Percentiles rank a stretch among this genome's conserved stretches.
Conservation (phyloP, 1,140 invertebrate genomes). For the Brachionus asplanchnoidis region DNA sequence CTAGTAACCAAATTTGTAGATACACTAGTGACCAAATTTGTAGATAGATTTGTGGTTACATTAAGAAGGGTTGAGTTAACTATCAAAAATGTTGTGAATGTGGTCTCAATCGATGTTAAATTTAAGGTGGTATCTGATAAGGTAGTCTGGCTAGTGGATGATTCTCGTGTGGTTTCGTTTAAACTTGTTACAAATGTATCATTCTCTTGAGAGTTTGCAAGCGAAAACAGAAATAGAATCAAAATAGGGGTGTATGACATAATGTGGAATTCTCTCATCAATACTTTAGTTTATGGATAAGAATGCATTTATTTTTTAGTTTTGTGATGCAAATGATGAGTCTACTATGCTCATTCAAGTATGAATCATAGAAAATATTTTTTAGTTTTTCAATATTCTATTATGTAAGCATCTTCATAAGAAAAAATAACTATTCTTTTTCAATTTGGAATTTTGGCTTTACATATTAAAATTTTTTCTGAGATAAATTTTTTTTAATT, state of each 20-base stretch:
- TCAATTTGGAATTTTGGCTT: neutral
- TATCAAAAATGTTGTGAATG: neutral
- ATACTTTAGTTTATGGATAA: neutral
- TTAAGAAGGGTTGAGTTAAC: neutral
- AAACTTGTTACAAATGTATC: neutral
- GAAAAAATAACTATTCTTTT: neutral
- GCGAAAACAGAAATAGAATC: neutral
- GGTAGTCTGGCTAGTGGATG: neutral
- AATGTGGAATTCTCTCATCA: neutral
- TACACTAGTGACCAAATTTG: neutral
- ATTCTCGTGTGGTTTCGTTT: neutral
- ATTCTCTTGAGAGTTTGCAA: neutral
- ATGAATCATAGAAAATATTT: neutral
- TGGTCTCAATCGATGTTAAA: neutral
- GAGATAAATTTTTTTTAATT: too few relatives aligned
- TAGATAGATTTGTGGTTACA: neutral
- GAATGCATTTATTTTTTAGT: neutral
- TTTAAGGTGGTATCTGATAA: neutral
- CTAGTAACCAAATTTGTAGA: neutral
- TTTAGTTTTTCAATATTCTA: neutral
- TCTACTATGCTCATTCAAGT: neutral
- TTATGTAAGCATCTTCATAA: neutral
- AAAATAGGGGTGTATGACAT: neutral
- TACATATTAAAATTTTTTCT: neutral
- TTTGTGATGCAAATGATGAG: neutral